phyloP scores from a whole-genome alignment of 1,140 invertebrate species.

The Brachionus rubens region DNA sequence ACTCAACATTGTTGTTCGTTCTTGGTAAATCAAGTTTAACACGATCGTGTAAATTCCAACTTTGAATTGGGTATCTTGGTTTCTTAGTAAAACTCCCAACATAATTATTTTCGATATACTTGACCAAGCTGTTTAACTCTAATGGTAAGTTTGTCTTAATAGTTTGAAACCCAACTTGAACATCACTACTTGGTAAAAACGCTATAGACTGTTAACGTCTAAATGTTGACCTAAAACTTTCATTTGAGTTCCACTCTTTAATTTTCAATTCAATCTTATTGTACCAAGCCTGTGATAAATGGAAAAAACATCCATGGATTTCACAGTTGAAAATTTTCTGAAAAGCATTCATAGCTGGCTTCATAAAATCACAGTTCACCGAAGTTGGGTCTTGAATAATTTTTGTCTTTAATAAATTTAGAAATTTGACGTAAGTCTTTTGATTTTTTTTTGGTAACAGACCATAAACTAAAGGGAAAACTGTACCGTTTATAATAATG shows the following conservation, averaged over 20 bases:
- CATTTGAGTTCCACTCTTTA: neutral
- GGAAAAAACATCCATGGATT: neutral
- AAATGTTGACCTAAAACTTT: neutral
- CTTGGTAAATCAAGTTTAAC: neutral
- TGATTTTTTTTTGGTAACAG: neutral
- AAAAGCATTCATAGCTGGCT: neutral
- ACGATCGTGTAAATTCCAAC: neutral
- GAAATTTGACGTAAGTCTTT: neutral
- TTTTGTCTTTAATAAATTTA: neutral
- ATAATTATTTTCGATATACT: neutral
- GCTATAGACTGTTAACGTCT: neutral
- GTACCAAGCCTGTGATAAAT: neutral
- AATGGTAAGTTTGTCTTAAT: neutral
- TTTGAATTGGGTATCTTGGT: neutral
- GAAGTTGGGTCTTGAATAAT: neutral
- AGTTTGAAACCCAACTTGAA: neutral
- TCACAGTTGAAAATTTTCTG: neutral
- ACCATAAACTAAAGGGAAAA: neutral
- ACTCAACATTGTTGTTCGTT: neutral
- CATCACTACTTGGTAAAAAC: neutral
- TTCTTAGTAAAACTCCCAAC: neutral
- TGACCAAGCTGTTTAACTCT: neutral
- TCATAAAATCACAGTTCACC: neutral
- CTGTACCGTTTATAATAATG: neutral
- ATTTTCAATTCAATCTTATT: slow-evolving; percentile 6